Conservation (phyloP, 2,113 vertebrate species). For the Steatornis caripensis region DNA sequence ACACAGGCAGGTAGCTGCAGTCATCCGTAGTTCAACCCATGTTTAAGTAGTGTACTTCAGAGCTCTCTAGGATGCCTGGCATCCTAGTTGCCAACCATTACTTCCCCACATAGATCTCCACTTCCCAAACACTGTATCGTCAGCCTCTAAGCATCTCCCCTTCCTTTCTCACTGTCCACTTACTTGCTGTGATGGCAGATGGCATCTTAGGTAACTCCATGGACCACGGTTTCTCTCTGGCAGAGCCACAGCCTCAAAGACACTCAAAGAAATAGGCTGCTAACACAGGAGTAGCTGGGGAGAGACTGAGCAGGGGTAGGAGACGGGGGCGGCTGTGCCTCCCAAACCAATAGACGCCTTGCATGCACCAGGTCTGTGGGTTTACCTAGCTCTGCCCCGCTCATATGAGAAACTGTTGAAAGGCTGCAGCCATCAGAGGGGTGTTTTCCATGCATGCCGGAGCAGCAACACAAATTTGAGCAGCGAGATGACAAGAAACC, state of each 20-base stretch:
- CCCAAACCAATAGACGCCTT: not conserved
- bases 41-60: not conserved
- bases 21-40: not conserved
- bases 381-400: not conserved
- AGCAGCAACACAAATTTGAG: not conserved
- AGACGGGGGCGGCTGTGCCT: not conserved
- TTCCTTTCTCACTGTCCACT: not conserved
- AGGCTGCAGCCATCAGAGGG: constrained; percentile 36
- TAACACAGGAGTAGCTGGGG: not conserved
- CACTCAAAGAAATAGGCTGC: not conserved
- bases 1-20: not conserved
- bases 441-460: not conserved
- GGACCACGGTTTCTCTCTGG: not conserved
- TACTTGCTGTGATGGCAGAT: not conserved
- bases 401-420: constrained; percentile 65
- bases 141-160: not conserved
- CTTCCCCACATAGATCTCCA: fast-evolving
- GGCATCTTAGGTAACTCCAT: not conserved
- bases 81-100: not conserved
- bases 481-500: constrained; percentile 51
- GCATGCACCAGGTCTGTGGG: fast-evolving
- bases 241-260: not conserved
- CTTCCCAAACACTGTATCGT: not conserved
- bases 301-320: not conserved
- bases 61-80: not conserved